Percentiles rank a stretch among this genome's conserved stretches.
phyloP scores from a whole-genome alignment of 2,797 vertebrate species.

The Channallabes apus region DNA sequence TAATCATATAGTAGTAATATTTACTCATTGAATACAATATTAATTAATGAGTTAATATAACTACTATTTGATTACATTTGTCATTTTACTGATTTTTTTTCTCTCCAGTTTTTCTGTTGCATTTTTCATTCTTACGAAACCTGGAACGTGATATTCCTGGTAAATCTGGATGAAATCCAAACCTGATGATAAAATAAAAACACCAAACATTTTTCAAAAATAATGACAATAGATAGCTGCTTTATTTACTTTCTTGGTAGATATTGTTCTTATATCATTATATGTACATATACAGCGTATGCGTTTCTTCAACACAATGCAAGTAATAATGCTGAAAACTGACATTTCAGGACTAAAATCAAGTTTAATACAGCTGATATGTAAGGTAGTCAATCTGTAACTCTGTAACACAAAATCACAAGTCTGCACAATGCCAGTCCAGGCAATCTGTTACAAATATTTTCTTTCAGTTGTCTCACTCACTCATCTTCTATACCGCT shows the following conservation, averaged over 20 bases:
- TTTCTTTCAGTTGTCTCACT: too few species aligned
- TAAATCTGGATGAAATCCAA: not conserved
- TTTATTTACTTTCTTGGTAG: not conserved
- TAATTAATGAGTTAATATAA: not conserved
- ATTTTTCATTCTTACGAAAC: not conserved
- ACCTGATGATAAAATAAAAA: not conserved
- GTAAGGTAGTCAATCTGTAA: not conserved
- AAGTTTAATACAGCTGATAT: not conserved
- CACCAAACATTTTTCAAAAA: not conserved
- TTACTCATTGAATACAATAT: not conserved
- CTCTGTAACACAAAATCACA: not conserved
- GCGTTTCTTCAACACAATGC: not conserved
- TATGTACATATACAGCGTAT: not conserved
- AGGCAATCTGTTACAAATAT: not conserved
- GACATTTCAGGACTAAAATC: not conserved
- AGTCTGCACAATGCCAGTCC: not conserved
- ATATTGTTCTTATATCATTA: not conserved
- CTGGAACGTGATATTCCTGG: not conserved
- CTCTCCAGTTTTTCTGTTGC: not conserved
- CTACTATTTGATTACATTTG: not conserved
- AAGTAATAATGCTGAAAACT: not conserved
- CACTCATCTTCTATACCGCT: too few species aligned
- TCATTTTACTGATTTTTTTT: not conserved
- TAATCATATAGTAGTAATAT: not conserved
- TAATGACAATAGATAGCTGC: too few species aligned